Conservation (phyloP, 1,140 invertebrate genomes). For the Brachionus sp. region DNA sequence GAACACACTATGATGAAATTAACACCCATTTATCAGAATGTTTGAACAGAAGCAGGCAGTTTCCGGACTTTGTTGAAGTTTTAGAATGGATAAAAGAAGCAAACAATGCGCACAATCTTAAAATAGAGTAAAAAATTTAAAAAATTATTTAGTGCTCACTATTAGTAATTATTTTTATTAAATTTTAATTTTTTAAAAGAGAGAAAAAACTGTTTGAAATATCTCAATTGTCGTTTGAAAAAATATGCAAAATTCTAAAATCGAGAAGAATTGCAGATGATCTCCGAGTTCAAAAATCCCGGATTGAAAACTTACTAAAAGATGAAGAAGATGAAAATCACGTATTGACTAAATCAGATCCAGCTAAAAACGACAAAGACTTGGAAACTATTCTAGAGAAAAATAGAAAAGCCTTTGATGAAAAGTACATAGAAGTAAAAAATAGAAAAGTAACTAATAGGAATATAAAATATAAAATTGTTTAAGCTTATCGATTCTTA, state of each 20-base stretch:
- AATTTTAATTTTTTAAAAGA: not conserved
- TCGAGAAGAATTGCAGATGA: not conserved
- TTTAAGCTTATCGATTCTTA: not conserved
- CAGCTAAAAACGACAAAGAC: not conserved
- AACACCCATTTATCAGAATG: not conserved
- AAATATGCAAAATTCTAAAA: conserved; percentile 10
- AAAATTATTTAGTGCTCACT: not conserved
- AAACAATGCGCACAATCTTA: not conserved
- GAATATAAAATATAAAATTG: not conserved
- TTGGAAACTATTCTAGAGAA: not conserved
- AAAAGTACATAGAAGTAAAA: not conserved
- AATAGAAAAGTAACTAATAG: not conserved
- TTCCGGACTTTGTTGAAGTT: conserved; percentile 18
- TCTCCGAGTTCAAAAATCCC: not conserved
- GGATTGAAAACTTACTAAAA: not conserved
- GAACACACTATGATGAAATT: not conserved
- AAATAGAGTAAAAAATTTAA: not conserved
- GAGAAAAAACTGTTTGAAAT: conserved; percentile 1
- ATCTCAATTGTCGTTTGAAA: not conserved
- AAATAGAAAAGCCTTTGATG: not conserved
- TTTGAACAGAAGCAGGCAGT: not conserved
- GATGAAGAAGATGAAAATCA: not conserved
- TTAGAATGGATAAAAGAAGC: not conserved
- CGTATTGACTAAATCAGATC: not conserved
- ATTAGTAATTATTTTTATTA: not conserved